These are phyloP conservation scores for Luehdorfia chinensis DNA, from an alignment of 1,140 invertebrate genomes.

Conservation along the genomic window DNA sequence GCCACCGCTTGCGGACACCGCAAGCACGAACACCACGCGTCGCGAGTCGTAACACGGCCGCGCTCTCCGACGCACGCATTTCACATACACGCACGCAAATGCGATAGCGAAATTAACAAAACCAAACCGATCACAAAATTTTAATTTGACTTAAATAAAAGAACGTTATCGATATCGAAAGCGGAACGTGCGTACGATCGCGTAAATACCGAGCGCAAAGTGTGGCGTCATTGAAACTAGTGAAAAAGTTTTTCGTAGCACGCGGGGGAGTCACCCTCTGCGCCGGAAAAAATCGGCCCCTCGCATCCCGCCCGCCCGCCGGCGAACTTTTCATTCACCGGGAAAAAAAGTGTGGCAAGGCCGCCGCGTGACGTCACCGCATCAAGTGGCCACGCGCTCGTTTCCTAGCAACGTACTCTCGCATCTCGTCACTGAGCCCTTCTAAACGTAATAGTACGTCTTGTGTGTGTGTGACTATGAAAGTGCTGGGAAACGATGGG, in stretches of 20 bases:
- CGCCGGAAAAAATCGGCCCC: constrained; percentile 72
- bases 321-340: constrained; percentile 80
- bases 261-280: constrained; percentile 63
- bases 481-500: constrained; percentile 29
- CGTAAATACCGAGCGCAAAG: constrained; percentile 69
- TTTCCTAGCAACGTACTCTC: constrained; percentile 76
- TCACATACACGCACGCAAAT: constrained; percentile 23
- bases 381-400: constrained; percentile 74
- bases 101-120: too few species aligned
- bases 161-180: constrained; percentile 46
- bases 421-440: constrained; percentile 34
- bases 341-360: constrained; percentile 80
- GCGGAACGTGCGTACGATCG: constrained; percentile 56
- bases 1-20: constrained; percentile 63
- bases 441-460: constrained; percentile 24
- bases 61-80: constrained; percentile 51
- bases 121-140: constrained; percentile 22
- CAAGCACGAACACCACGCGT: constrained; percentile 40
- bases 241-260: constrained; percentile 72
- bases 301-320: constrained; percentile 56
- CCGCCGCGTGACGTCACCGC: constrained; percentile 77
- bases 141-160: constrained; percentile 26
- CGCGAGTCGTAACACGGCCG: constrained; percentile 51
- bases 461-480: constrained; percentile 34
- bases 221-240: constrained; percentile 72